Conservation (phyloP, 2,888 invertebrate species). For the Caenorhabditis uteleia region DNA sequence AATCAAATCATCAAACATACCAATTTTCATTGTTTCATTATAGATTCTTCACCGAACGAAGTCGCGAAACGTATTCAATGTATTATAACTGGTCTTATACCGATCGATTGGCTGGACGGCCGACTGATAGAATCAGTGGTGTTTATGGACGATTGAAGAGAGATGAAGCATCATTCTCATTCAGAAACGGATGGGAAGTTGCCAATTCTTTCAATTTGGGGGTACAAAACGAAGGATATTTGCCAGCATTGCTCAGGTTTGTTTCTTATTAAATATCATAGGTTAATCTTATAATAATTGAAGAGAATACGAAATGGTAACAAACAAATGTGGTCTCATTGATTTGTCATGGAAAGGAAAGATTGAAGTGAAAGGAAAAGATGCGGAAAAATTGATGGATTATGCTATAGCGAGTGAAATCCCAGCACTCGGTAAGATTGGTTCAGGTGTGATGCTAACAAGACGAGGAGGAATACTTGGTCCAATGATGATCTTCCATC, state of each 20-base stretch:
- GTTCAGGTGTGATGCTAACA: conserved; percentile 71
- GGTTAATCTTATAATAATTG: too few relatives aligned
- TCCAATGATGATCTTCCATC: conserved; percentile 71
- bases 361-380: conserved; percentile 70
- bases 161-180: conserved; percentile 71
- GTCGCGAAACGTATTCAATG: conserved; percentile 72
- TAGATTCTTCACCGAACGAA: conserved; percentile 70
- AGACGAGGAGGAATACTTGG: conserved; percentile 71
- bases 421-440: conserved; percentile 68
- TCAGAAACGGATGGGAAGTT: conserved; percentile 70
- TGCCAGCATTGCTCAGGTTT: conserved; percentile 22
- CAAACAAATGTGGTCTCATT: conserved; percentile 63
- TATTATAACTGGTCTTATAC: conserved; percentile 71
- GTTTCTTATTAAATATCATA: not conserved
- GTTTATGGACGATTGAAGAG: conserved; percentile 68
- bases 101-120: conserved; percentile 71
- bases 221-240: conserved; percentile 19
- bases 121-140: conserved; percentile 69
- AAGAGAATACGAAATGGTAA: conserved; percentile 69
- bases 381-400: conserved; percentile 69
- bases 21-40: too few relatives aligned
- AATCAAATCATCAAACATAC: too few relatives aligned
- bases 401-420: conserved; percentile 62
- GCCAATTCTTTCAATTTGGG: conserved; percentile 32
- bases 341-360: conserved; percentile 69